These are phyloP conservation scores for Gymnocypris eckloni DNA, from an alignment of 2,797 vertebrate genomes.

Conservation along the genomic window DNA sequence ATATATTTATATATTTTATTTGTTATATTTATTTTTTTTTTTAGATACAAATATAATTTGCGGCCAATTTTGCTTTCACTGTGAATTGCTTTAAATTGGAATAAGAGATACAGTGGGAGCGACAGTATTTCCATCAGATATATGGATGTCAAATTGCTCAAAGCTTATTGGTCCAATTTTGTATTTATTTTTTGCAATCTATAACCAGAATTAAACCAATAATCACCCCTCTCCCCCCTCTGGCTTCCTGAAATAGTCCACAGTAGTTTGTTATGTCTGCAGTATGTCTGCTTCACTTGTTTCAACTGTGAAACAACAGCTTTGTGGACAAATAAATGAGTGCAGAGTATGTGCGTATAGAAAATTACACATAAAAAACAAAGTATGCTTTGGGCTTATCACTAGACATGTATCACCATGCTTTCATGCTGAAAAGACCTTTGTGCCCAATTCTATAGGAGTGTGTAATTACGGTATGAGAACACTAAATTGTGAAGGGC, in stretches of 20 bases:
- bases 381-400: background rate
- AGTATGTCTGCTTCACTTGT: background rate
- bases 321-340: background rate
- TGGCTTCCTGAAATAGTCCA: background rate
- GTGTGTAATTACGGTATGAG: conserved; percentile 28
- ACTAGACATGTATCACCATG: background rate
- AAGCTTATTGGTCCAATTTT: no score
- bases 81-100: no score
- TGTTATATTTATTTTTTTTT: no score
- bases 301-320: background rate
- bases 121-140: no score
- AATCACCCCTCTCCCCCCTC: no score
- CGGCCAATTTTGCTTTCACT: no score
- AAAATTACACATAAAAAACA: background rate
- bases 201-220: no score
- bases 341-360: background rate
- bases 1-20: no score
- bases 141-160: no score
- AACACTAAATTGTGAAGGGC: background rate
- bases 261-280: background rate
- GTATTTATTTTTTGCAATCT: no score
- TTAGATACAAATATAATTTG: no score
- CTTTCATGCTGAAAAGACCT: conserved; percentile 16
- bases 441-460: conserved; percentile 21
- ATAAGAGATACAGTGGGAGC: no score